Evolutionary conservation across 1,140 invertebrate species (phyloP), one percentile per base, ranked within the genome.

Genomic region (Pogonognathellus flavescens): DNA sequence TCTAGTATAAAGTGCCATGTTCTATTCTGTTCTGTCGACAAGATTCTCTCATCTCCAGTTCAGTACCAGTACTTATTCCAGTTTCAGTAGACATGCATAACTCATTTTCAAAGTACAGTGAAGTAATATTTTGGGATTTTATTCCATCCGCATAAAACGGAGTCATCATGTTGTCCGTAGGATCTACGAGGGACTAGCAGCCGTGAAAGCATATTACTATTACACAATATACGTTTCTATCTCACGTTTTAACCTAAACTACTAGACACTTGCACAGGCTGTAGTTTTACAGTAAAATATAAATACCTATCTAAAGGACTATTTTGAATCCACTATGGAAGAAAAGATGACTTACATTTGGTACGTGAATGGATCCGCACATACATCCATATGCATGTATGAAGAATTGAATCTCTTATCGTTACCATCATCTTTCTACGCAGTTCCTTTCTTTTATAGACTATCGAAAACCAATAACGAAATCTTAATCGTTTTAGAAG

Each of bases 101-200:
- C 70, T 76, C 70, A 76, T 76, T 31, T 76, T 57, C 25, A 31
- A 76, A 76, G 31, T 62, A 31, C 11, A 76, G 70, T 49, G 70
- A 76, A 31, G 70, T 76, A 76, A 76, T 76, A 76, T 76, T 76
- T 76, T 76, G 16, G 70, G 70, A 76, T 76, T 76, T 76, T 76
- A 76, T 76, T 76, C 70, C 41, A 18, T 76, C 70, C 70, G 25
- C 70, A 76, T 76, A 76, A 76, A 76, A 76, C 49, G 70, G 41
- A 76, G 70, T 76, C 70, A 76, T 76, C 70, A 76, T 76, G 25
- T 76, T 76, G 70, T 76, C 70, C 25, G 70, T 76, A n/a, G 31
- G n/a, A 31, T 31, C 41, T 41, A 41, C 31, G 31, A 41, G 31
- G 31, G 31, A 41, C 31, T 41, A 41, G 31, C 31, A 41, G 31